phyloP scores from a whole-genome alignment of 2,113 vertebrate species.

The Condylura cristata region DNA sequence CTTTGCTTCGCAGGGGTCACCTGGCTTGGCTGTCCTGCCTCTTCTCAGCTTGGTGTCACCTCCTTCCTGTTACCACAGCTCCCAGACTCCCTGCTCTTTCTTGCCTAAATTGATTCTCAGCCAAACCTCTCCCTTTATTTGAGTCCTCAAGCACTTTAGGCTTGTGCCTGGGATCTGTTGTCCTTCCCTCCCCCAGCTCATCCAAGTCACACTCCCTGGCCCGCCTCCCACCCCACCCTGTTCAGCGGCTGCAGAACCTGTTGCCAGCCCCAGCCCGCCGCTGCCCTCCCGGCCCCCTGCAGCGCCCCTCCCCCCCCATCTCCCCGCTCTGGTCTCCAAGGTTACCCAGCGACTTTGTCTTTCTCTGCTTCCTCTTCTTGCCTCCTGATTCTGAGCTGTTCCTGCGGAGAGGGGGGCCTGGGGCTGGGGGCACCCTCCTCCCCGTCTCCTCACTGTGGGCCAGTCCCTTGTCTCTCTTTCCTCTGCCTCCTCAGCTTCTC shows the following conservation, averaged over 20 bases:
- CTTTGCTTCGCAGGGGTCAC: accelerated
- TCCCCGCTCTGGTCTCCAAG: slow-evolving; percentile 79
- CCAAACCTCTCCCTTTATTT: not conserved
- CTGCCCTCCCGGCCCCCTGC: not conserved
- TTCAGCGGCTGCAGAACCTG: not conserved
- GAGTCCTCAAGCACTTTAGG: not conserved
- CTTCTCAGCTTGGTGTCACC: accelerated
- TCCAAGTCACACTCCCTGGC: not conserved
- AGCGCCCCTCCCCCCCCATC: not conserved
- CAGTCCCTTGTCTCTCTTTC: not conserved
- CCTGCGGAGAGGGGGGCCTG: not conserved
- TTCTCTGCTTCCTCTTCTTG: slow-evolving; percentile 4
- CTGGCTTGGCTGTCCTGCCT: not conserved
- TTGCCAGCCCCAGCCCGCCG: not conserved
- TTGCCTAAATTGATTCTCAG: not conserved
- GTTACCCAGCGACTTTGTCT: slow-evolving; percentile 70
- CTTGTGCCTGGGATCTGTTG: not conserved
- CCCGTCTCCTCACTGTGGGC: not conserved
- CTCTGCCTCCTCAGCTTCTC: not conserved
- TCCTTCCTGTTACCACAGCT: not conserved
- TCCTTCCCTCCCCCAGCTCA: not conserved
- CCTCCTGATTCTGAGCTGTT: slow-evolving; percentile 33
- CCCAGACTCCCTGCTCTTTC: not conserved
- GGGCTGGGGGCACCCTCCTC: not conserved
- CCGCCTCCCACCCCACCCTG: not conserved